Conservation (phyloP, 2,888 invertebrate species). For the Sturmia bella region DNA sequence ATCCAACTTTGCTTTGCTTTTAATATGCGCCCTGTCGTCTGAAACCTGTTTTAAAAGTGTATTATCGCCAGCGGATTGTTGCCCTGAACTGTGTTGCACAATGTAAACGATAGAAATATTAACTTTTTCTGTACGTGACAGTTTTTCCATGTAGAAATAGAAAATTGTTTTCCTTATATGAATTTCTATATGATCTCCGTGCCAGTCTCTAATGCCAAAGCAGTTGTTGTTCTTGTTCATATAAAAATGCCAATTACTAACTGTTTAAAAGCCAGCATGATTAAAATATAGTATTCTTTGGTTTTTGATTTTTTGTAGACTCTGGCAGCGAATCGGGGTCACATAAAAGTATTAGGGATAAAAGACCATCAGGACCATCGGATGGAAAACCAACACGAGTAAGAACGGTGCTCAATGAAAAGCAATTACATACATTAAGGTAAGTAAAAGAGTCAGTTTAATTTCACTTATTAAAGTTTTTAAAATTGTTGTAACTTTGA, state of each 20-base stretch:
- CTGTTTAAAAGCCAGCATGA: conserved; percentile 65
- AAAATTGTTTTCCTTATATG: too few species aligned
- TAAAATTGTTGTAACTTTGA: neutral
- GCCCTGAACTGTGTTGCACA: too few species aligned
- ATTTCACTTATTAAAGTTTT: neutral
- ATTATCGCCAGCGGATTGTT: too few species aligned
- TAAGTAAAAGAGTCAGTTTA: conserved; percentile 72
- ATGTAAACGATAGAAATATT: too few species aligned
- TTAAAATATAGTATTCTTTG: conserved; percentile 69
- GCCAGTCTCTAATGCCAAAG: conserved; percentile 22
- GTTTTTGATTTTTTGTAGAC: conserved; percentile 84
- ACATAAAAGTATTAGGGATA: conserved; percentile 88
- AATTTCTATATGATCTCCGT: too few species aligned
- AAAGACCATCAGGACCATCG: conserved; percentile 82
- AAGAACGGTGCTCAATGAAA: conserved; percentile 98
- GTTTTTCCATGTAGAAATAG: too few species aligned
- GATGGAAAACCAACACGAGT: conserved; percentile 99
- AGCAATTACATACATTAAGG: conserved; percentile 97
- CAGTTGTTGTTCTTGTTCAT: conserved; percentile 34
- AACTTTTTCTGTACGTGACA: too few species aligned
- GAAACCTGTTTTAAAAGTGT: too few species aligned
- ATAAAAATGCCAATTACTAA: conserved; percentile 49
- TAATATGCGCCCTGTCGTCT: too few species aligned
- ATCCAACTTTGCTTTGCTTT: too few species aligned
- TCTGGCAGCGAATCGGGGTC: conserved; percentile 96